phyloP scores from a whole-genome alignment of 92 coral and sea anemone species.

The Phymanthus crucifer region DNA sequence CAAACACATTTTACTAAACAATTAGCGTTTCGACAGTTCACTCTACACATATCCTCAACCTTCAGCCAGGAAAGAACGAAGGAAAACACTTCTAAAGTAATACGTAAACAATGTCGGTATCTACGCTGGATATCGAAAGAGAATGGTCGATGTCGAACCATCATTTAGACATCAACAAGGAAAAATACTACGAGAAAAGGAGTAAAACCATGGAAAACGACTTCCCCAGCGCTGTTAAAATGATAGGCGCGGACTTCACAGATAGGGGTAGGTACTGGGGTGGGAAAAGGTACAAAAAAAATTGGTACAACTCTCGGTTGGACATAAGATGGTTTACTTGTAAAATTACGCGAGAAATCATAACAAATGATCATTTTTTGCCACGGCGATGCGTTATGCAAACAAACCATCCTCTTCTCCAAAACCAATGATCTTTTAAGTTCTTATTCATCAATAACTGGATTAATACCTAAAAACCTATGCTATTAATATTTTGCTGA shows the following conservation, averaged over 20 bases:
- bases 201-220: conserved; percentile 8
- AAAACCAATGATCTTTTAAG: neutral
- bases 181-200: neutral
- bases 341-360: neutral
- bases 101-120: conserved; percentile 43
- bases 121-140: conserved; percentile 22
- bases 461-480: neutral
- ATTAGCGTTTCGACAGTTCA: conserved; percentile 71
- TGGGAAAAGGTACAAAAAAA: neutral
- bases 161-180: conserved; percentile 2
- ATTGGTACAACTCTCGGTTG: conserved; percentile 13
- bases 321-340: neutral
- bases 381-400: neutral
- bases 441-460: neutral
- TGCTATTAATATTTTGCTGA: neutral
- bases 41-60: conserved; percentile 58
- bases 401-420: neutral
- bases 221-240: conserved; percentile 1
- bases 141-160: conserved; percentile 8
- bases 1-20: conserved; percentile 91
- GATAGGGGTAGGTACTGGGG: conserved; percentile 27
- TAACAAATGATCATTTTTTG: neutral
- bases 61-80: conserved; percentile 38
- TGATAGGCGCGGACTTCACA: conserved; percentile 9
- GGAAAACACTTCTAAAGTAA: conserved; percentile 13